These are phyloP conservation scores for Ancistrus triradiatus DNA, from an alignment of 2,113 vertebrate genomes.

Conservation along the genomic window DNA sequence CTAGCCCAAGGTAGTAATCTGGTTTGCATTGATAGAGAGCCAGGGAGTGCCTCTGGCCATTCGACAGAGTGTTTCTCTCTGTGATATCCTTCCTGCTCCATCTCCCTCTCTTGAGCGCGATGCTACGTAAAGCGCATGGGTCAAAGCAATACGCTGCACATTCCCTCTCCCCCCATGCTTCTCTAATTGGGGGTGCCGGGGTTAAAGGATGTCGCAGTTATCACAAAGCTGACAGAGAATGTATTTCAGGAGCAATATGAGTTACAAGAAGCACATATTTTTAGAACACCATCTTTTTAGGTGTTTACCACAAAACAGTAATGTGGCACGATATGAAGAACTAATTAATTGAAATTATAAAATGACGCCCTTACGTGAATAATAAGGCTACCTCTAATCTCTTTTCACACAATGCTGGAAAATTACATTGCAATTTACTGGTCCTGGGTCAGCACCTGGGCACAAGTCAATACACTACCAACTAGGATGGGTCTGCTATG, in stretches of 20 bases:
- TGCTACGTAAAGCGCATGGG: constrained; percentile 56
- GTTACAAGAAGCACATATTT: constrained; percentile 45
- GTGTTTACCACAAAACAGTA: too few relatives aligned
- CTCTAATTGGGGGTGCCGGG: constrained; percentile 69
- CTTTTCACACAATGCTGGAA: too few relatives aligned
- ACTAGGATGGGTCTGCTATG: too few relatives aligned
- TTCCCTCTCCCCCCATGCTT: constrained; percentile 28
- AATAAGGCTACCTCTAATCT: too few relatives aligned
- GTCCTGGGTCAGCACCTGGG: too few relatives aligned
- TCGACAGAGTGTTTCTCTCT: constrained; percentile 60
- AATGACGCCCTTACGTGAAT: too few relatives aligned
- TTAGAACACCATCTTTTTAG: too few relatives aligned
- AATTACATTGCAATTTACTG: too few relatives aligned
- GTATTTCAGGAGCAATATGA: constrained; percentile 52
- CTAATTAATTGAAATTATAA: too few relatives aligned
- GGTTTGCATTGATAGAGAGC: constrained; percentile 92
- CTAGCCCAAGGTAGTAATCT: constrained; percentile 85
- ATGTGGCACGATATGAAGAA: too few relatives aligned
- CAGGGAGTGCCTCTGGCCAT: constrained; percentile 74
- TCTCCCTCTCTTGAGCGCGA: constrained; percentile 57
- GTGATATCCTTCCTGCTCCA: constrained; percentile 65
- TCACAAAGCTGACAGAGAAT: constrained; percentile 63
- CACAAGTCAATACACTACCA: too few relatives aligned
- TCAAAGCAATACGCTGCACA: constrained; percentile 58
- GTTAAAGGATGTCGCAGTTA: constrained; percentile 69